Evolutionary conservation across 2,113 vertebrate species (phyloP), one percentile per base, ranked within the genome.

Genomic region (Nicator chloris): DNA sequence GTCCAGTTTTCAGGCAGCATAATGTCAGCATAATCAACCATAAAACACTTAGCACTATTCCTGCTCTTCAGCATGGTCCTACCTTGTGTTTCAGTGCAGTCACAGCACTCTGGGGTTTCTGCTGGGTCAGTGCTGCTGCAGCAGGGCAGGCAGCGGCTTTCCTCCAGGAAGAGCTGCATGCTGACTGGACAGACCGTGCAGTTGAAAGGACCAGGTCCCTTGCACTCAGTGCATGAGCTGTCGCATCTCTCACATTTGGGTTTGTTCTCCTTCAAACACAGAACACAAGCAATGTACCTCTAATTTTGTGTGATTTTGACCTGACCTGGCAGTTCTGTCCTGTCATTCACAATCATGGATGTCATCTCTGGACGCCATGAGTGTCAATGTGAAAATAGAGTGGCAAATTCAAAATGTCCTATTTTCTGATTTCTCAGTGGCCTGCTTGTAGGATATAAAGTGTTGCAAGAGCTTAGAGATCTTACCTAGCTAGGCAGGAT

Each of bases 81-180:
- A 99, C 99, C 98, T 76, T 35, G 76, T 15, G 95, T 97, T 56
- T 95, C 75, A 1, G 60, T 88, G 95, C 99, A 99, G 94, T 99
- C 97, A 78, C 99, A 99, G 97, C 99, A 99, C n/a, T 98, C 98
- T 57, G 91, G 86, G 44, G 84, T 40, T 21, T 72, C 4, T 15
- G 80, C 22, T 53, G 22, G 15, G 28, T 73, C 39, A 27, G 77
- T 63, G 35, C 69, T 1, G 1, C 92, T 97, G 91, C 99, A 99
- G 92, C 99, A 99, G 61, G 50, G 96, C 70, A 99, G 95, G 89
- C 99, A 99, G 84, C 98, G 98, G 40, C 98, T 96, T 23, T 99
- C 98, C 3, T 99, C 98, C 53, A 96, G 15, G 45, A 98, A 95
- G 39, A 99, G 93, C 45, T 98, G 69, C 92, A 97, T 96, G 54